Evolutionary conservation across 2,888 invertebrate species (phyloP).

Genomic region (Branchellion lobata): DNA sequence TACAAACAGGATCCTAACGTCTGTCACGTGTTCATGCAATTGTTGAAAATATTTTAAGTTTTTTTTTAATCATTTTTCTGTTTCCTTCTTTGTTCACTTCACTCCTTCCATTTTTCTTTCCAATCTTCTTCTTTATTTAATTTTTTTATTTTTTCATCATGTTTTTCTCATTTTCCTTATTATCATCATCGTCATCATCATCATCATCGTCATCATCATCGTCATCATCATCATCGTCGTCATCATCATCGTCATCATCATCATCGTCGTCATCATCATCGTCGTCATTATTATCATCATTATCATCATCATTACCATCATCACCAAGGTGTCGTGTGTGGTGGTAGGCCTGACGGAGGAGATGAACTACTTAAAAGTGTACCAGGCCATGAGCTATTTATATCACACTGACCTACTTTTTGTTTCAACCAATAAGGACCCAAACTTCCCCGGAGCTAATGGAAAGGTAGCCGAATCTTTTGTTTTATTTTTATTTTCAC

Average conservation of each 20-base stretch:
- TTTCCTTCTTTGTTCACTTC: background rate
- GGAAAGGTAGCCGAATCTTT: constrained; percentile 2
- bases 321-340: background rate
- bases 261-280: constrained; percentile 47
- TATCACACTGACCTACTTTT: background rate
- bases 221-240: no score
- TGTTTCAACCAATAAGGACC: background rate
- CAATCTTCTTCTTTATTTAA: background rate
- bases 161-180: background rate
- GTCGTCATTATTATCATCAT: background rate
- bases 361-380: background rate
- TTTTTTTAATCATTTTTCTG: background rate
- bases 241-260: constrained; percentile 19
- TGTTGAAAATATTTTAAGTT: background rate
- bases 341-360: background rate
- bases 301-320: constrained; percentile 4
- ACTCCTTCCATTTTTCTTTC: background rate
- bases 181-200: background rate
- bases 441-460: background rate
- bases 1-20: background rate
- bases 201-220: background rate
- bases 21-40: background rate
- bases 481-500: background rate
- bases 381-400: background rate
- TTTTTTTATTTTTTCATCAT: no score